These are phyloP conservation scores for Plutella xylostella DNA, from an alignment of 2,888 invertebrate species.

Conservation along the genomic window DNA sequence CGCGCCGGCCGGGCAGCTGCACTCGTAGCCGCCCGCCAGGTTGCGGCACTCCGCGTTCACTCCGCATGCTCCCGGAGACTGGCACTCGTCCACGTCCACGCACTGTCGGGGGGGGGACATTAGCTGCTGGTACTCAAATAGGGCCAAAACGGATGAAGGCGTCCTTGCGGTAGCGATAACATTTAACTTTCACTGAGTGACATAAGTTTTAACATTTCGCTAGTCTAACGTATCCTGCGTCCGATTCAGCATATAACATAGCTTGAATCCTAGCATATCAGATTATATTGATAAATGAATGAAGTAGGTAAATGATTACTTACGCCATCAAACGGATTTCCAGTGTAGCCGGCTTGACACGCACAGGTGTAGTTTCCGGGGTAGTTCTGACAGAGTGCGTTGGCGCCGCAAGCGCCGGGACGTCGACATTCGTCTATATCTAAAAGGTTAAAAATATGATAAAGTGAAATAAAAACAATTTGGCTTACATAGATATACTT, in stretches of 20 bases:
- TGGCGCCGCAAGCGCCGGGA: constrained; percentile 84
- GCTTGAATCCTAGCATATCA: neutral
- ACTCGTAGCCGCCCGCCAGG: constrained; percentile 82
- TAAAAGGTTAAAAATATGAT: constrained; percentile 33
- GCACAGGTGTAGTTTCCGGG: constrained; percentile 90
- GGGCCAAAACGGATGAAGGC: too few species aligned
- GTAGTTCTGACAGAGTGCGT: constrained; percentile 84
- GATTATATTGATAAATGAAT: too few species aligned
- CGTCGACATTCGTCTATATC: constrained; percentile 91
- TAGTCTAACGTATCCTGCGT: too few species aligned
- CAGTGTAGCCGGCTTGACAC: constrained; percentile 85
- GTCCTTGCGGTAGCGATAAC: too few species aligned
- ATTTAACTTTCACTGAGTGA: too few species aligned
- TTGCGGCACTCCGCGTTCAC: constrained; percentile 84
- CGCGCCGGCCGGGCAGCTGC: constrained; percentile 86
- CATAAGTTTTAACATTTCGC: too few species aligned
- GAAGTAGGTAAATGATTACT: constrained; percentile 22
- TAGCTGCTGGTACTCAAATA: neutral
- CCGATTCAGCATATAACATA: too few species aligned
- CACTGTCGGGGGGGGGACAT: too few species aligned
- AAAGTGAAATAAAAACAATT: neutral
- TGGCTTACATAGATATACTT: neutral
- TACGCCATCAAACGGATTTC: constrained; percentile 77
- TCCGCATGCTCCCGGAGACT: constrained; percentile 78
- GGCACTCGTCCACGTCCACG: constrained; percentile 87